Conservation (phyloP, 1,140 invertebrate genomes). For the Micrasema longulum region DNA sequence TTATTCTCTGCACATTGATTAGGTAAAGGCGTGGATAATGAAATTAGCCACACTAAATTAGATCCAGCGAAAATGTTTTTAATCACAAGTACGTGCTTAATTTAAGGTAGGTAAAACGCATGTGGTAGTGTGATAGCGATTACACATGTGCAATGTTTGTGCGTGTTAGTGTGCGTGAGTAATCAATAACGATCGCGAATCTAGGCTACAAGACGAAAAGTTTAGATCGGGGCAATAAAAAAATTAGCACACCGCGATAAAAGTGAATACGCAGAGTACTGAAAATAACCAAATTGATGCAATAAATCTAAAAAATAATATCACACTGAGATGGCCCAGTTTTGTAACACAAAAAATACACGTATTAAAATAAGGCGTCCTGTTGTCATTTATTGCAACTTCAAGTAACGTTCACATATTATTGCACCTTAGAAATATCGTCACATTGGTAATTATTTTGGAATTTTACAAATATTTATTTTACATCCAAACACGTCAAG, state of each 20-base stretch:
- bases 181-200: constrained; percentile 34
- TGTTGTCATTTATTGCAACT: no score
- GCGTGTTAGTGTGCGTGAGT: neutral
- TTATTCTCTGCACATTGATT: neutral
- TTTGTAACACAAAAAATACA: neutral
- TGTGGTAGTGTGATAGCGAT: constrained; percentile 3
- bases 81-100: neutral
- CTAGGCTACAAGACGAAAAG: constrained; percentile 36
- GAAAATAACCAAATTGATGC: constrained; percentile 36
- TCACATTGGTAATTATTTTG: no score
- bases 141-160: no score
- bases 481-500: no score
- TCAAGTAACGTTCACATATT: no score
- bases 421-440: no score
- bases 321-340: constrained; percentile 20
- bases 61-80: neutral
- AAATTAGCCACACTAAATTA: neutral
- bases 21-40: constrained; percentile 1
- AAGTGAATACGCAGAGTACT: constrained; percentile 37
- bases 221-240: constrained; percentile 33
- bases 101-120: no score
- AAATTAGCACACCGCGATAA: constrained; percentile 39
- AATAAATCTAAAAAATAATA: constrained; percentile 42
- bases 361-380: no score
- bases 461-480: no score